A percentile compares a stretch with the other conserved stretches of the same genome.
These are phyloP conservation scores for Cygnus buccinator DNA, from an alignment of 2,113 vertebrate species.

Conservation along the genomic window DNA sequence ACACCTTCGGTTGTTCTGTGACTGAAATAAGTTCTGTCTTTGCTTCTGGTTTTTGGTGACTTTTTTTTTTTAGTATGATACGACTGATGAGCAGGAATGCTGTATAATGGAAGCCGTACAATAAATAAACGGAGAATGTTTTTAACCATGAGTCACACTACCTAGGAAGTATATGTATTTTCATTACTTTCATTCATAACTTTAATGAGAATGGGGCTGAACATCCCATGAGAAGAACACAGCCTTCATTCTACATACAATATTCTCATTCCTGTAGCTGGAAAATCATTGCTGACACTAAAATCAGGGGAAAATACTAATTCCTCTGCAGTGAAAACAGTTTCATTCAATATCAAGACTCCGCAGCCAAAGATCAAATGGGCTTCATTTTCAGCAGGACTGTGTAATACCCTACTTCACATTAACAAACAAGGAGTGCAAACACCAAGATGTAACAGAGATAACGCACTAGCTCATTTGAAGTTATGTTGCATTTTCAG, in stretches of 20 bases:
- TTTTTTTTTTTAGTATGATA: not conserved
- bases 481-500: not conserved
- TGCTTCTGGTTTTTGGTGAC: not conserved
- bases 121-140: not conserved
- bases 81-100: not conserved
- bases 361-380: not conserved
- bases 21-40: not conserved
- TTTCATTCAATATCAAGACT: not conserved
- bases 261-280: not conserved
- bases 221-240: not conserved
- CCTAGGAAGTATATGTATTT: not conserved
- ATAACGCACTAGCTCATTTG: not conserved
- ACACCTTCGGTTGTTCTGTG: not conserved
- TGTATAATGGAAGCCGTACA: not conserved
- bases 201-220: not conserved
- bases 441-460: not conserved
- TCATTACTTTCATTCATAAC: too few species aligned
- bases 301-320: not conserved
- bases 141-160: not conserved
- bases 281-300: not conserved
- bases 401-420: not conserved
- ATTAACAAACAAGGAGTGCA: not conserved
- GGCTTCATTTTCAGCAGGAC: not conserved
- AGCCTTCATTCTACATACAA: not conserved
- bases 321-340: conserved; percentile 3